These are phyloP conservation scores for Chelon labrosus DNA, from an alignment of 2,797 vertebrate species.

Conservation along the genomic window DNA sequence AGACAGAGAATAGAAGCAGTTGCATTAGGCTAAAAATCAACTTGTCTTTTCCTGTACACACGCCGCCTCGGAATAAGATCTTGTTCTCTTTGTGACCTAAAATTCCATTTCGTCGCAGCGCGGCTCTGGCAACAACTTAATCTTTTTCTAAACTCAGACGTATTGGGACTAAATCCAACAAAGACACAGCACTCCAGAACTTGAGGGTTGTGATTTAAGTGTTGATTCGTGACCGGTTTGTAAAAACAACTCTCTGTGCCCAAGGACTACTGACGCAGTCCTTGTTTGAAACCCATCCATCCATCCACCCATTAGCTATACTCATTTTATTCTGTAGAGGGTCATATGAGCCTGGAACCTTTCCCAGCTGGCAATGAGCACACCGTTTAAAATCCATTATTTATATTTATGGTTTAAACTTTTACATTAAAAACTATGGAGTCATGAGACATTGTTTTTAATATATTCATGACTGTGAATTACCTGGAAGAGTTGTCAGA, in stretches of 20 bases:
- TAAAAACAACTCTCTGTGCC: conserved; percentile 3
- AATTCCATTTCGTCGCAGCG: conserved; percentile 49
- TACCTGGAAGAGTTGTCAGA: conserved; percentile 32
- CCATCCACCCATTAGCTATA: no score
- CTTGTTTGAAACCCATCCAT: conserved; percentile 7
- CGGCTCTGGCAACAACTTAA: conserved; percentile 60
- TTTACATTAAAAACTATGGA: neutral
- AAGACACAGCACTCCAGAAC: conserved; percentile 41
- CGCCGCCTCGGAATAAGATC: conserved; percentile 29
- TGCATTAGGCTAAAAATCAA: conserved; percentile 54
- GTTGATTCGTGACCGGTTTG: conserved; percentile 38
- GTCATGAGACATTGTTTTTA: neutral
- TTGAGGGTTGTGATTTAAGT: conserved; percentile 46
- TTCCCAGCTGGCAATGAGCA: no score
- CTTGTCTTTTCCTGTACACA: conserved; percentile 42
- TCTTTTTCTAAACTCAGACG: conserved; percentile 53
- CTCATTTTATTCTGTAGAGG: no score
- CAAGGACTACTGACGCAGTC: conserved; percentile 13
- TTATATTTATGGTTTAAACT: conserved; percentile 29
- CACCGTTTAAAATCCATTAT: conserved; percentile 8
- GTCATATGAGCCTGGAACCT: no score
- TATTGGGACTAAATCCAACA: conserved; percentile 48
- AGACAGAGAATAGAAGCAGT: conserved; percentile 37
- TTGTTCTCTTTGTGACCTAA: conserved; percentile 47
- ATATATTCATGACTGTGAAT: conserved; percentile 11